phyloP scores from a whole-genome alignment of 1,140 invertebrate genomes.

The Myzus persicae region DNA sequence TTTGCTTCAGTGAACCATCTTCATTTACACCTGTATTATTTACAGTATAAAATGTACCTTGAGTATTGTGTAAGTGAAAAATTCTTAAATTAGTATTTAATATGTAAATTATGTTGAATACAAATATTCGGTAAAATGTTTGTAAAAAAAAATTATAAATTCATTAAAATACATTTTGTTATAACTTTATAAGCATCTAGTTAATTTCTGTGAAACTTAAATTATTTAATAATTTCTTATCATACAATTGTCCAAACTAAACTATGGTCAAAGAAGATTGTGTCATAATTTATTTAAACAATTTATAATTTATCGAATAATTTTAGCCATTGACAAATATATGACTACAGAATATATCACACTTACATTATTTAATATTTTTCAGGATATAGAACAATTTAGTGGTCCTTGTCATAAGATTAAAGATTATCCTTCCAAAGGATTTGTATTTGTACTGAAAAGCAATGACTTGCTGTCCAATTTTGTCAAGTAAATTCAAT shows the following conservation, averaged over 20 bases:
- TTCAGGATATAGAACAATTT: conserved; percentile 68
- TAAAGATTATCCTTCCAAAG: conserved; percentile 69
- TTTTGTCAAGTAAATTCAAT: conserved; percentile 63
- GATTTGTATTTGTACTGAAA: conserved; percentile 72
- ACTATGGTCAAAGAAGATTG: neutral
- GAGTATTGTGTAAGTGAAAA: conserved; percentile 71
- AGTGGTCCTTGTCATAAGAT: conserved; percentile 67
- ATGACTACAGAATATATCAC: no score
- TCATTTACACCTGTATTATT: conserved; percentile 79
- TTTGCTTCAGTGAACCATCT: conserved; percentile 83
- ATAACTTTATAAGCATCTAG: neutral
- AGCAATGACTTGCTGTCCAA: conserved; percentile 63
- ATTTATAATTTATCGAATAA: conserved; percentile 30
- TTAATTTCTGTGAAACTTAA: neutral
- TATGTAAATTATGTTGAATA: neutral
- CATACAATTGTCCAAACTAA: neutral
- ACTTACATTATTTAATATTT: conserved; percentile 60
- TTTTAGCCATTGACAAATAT: neutral
- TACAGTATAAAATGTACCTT: conserved; percentile 70
- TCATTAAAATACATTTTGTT: no score
- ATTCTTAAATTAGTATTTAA: neutral
- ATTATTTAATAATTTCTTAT: neutral
- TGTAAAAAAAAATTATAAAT: neutral
- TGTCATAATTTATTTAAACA: conserved; percentile 13
- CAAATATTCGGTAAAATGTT: neutral